A percentile compares a stretch with the other conserved stretches of the same genome.
These are phyloP conservation scores for Botia kubotai DNA, from an alignment of 2,797 vertebrate species.

Conservation along the genomic window DNA sequence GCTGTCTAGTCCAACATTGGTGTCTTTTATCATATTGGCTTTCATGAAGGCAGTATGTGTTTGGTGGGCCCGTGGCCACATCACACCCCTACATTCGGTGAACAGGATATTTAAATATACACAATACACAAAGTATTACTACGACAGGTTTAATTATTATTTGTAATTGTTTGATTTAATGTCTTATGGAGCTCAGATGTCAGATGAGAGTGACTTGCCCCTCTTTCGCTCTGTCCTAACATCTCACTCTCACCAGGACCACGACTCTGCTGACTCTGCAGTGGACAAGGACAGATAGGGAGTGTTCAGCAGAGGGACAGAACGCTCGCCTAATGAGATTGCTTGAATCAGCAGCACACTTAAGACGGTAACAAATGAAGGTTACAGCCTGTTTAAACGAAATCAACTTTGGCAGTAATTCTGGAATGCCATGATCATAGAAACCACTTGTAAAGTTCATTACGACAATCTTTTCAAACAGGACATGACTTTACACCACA, in stretches of 20 bases:
- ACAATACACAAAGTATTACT: no score
- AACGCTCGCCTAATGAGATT: slow-evolving; percentile 53
- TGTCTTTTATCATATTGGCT: no score
- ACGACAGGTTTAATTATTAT: no score
- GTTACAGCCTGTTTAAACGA: slow-evolving; percentile 14
- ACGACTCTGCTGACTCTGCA: slow-evolving; percentile 56
- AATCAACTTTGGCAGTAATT: neutral
- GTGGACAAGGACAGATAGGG: slow-evolving; percentile 54
- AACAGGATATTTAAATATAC: no score
- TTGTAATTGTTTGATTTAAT: no score
- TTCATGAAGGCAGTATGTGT: no score
- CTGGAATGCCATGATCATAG: neutral
- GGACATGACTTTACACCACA: neutral
- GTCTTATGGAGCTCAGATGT: neutral
- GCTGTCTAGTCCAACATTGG: no score
- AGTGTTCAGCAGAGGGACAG: slow-evolving; percentile 43
- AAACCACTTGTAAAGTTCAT: neutral
- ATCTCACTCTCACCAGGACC: slow-evolving; percentile 41
- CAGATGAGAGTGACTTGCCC: neutral
- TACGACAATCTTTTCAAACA: neutral
- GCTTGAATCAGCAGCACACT: slow-evolving; percentile 44
- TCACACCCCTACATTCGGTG: no score
- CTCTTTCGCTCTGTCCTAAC: slow-evolving; percentile 5
- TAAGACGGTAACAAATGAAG: slow-evolving; percentile 49
- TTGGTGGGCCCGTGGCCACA: no score